A percentile compares a stretch with the other conserved stretches of the same genome.
phyloP scores from a whole-genome alignment of 1,140 invertebrate species.

The Leptoteleia sp. region DNA sequence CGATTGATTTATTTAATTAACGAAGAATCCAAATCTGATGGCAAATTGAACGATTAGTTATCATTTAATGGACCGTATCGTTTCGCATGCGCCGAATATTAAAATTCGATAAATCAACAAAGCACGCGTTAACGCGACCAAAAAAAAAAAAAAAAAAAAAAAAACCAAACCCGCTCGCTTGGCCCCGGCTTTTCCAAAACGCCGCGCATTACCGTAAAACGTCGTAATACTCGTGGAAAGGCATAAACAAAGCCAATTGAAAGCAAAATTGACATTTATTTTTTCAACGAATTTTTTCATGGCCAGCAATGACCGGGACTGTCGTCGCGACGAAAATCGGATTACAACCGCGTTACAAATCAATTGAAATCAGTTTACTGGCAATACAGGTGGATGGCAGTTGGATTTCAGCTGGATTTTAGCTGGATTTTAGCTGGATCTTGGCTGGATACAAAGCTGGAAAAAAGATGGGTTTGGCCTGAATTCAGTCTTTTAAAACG shows the following conservation, averaged over 20 bases:
- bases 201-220: constrained; percentile 11
- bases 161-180: too few species aligned
- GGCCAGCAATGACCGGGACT: not conserved
- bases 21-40: not conserved
- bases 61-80: constrained; percentile 3
- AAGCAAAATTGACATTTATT: constrained; percentile 9
- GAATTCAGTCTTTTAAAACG: too few species aligned
- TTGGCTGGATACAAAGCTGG: too few species aligned
- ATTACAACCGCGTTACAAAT: constrained; percentile 2
- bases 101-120: constrained; percentile 6
- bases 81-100: not conserved
- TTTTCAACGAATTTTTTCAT: constrained; percentile 8
- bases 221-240: not conserved
- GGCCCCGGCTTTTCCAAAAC: constrained; percentile 12
- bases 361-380: too few species aligned
- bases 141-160: too few species aligned
- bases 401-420: too few species aligned
- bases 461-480: too few species aligned
- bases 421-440: too few species aligned
- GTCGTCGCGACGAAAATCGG: not conserved
- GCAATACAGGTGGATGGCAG: too few species aligned
- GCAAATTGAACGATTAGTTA: not conserved
- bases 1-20: too few species aligned
- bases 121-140: constrained; percentile 1
- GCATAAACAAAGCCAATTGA: constrained; percentile 1